phyloP scores from a whole-genome alignment of 2,113 vertebrate species.

The Meleagris gallopavo region DNA sequence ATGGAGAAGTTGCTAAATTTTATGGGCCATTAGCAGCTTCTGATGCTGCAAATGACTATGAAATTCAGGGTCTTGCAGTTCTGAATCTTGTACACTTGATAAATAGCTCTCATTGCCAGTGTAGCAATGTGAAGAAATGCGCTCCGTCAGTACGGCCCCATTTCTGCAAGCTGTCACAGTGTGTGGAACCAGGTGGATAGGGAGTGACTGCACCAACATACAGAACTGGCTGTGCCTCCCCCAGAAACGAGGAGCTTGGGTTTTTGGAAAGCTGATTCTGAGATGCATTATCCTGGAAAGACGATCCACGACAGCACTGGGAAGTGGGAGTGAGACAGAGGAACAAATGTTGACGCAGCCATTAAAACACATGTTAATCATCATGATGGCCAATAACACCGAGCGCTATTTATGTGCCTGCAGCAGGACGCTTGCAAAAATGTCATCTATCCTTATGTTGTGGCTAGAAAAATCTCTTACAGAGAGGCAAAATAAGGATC shows the following conservation, averaged over 20 bases:
- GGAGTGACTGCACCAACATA: neutral
- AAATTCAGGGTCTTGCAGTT: constrained; percentile 70
- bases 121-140: neutral
- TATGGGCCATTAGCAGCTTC: constrained; percentile 79
- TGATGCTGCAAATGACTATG: constrained; percentile 73
- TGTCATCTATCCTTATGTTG: neutral
- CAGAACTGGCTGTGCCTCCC: neutral
- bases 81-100: constrained; percentile 68
- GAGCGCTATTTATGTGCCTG: neutral
- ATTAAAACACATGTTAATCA: neutral
- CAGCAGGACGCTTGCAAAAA: neutral
- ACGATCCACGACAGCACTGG: accelerated
- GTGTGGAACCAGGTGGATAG: accelerated
- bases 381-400: neutral
- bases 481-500: neutral
- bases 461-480: neutral
- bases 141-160: neutral
- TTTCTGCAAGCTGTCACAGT: neutral
- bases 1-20: constrained; percentile 80
- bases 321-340: neutral
- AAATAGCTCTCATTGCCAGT: constrained; percentile 41
- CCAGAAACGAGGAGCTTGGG: accelerated
- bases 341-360: neutral
- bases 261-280: neutral
- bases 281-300: neutral